Conservation (phyloP, 2,113 vertebrate species). For the Nothocercus julius region DNA sequence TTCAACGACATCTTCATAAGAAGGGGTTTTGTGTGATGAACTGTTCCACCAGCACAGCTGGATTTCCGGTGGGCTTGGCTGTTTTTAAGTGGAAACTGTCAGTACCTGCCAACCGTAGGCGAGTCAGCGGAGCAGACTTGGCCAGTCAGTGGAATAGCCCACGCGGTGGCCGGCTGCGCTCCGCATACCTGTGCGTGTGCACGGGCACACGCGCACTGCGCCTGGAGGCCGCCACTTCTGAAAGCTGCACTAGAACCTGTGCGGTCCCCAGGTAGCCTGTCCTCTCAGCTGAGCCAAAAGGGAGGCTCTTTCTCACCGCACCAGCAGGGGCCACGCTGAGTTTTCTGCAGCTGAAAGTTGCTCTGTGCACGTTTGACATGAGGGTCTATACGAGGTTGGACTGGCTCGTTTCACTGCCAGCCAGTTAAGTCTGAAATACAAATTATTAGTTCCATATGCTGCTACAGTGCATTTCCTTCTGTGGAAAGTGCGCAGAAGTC, state of each 20-base stretch:
- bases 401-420: background rate
- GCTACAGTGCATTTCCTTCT: background rate
- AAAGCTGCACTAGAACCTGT: background rate
- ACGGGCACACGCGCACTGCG: background rate
- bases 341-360: conserved; percentile 10
- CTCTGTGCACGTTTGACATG: conserved; percentile 17
- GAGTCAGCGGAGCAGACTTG: conserved; percentile 52
- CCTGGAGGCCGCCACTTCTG: conserved; percentile 33
- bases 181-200: background rate
- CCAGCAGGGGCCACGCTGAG: background rate
- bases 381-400: background rate
- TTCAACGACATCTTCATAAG: conserved; percentile 28
- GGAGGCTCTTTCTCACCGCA: background rate
- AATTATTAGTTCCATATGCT: conserved; percentile 65
- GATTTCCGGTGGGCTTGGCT: conserved; percentile 8
- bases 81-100: conserved; percentile 42
- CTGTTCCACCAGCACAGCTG: background rate
- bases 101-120: conserved; percentile 47
- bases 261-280: background rate
- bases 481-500: background rate
- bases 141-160: conserved; percentile 44
- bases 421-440: conserved; percentile 43
- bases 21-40: background rate
- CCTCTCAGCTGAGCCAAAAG: background rate
- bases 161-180: background rate